Evolutionary conservation across 2,888 invertebrate genomes (phyloP).

Genomic region (Latrodectus elegans): DNA sequence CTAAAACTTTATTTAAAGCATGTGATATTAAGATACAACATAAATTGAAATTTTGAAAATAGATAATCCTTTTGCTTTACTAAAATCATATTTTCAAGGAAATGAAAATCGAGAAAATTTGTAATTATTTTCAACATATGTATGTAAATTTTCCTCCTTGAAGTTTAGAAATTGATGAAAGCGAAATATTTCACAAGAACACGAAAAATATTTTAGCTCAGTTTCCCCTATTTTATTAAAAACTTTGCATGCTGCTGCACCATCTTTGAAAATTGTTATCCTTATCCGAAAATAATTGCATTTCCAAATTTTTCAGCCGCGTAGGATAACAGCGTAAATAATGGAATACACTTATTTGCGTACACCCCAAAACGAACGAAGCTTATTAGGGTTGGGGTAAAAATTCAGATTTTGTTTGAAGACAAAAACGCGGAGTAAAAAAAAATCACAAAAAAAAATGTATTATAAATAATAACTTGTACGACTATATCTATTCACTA

Average conservation of each 20-base stretch:
- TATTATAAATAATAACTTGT: slow-evolving; percentile 8
- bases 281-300: slow-evolving; percentile 66
- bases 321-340: slow-evolving; percentile 24
- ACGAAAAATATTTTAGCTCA: too few species aligned
- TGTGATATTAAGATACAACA: too few species aligned
- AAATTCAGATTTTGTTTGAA: slow-evolving; percentile 51
- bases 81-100: too few species aligned
- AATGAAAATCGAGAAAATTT: too few species aligned
- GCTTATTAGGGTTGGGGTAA: slow-evolving; percentile 51
- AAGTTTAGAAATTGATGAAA: too few species aligned
- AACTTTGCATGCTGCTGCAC: not conserved
- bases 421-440: slow-evolving; percentile 12
- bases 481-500: slow-evolving; percentile 26
- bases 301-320: slow-evolving; percentile 16
- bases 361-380: slow-evolving; percentile 33
- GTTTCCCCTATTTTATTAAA: not conserved
- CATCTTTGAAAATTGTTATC: not conserved
- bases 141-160: too few species aligned
- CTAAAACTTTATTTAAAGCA: too few species aligned
- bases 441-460: not conserved
- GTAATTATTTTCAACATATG: too few species aligned
- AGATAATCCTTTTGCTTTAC: too few species aligned
- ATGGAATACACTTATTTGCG: slow-evolving; percentile 61
- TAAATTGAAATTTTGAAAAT: too few species aligned
- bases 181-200: too few species aligned